Evolutionary conservation across 2,888 invertebrate species (phyloP).

Genomic region (Protonemura montana): DNA sequence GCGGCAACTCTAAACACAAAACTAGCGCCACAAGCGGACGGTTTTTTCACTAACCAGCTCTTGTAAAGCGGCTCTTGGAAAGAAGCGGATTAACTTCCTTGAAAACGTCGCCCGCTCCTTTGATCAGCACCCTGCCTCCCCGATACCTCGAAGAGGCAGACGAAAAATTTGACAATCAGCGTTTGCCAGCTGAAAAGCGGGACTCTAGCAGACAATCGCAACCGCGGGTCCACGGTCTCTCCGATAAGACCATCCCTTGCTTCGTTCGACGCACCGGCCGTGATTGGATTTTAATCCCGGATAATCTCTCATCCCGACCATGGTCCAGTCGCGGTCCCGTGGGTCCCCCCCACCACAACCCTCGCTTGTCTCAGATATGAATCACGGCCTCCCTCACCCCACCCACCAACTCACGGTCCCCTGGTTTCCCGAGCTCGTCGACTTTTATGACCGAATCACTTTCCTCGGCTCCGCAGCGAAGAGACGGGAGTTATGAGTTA

Average conservation of each 20-base stretch:
- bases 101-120: background rate
- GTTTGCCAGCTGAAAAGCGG: background rate
- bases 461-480: background rate
- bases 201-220: background rate
- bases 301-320: background rate
- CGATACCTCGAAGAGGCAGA: too few species aligned
- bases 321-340: constrained; percentile 5
- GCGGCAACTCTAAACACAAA: too few species aligned
- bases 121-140: background rate
- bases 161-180: background rate
- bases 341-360: background rate
- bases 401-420: background rate
- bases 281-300: constrained; percentile 5
- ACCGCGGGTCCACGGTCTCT: background rate
- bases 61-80: too few species aligned
- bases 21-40: too few species aligned
- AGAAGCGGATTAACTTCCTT: background rate
- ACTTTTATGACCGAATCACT: background rate
- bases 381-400: background rate
- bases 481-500: background rate
- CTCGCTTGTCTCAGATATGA: constrained; percentile 12
- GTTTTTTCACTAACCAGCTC: background rate
- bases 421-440: background rate
- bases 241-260: background rate
- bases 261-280: background rate